Base-by-base conservation (phyloP, 2,113 vertebrate genomes). In the Myodes glareolus region DNA sequence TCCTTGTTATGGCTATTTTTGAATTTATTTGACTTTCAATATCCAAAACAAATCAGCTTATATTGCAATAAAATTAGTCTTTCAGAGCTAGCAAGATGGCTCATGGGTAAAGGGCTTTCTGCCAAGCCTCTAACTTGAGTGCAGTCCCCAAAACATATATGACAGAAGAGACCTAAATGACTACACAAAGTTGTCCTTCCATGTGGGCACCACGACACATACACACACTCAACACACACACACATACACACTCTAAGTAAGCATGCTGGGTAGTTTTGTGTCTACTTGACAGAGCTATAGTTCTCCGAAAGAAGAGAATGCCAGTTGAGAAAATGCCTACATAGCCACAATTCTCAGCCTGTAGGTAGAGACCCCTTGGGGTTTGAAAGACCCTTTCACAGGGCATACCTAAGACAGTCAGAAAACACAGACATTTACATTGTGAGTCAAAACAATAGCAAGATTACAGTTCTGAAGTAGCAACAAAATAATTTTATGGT, bases 1-100 rank as follows among this genome's bases (percentile, higher is more conserved):
- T 89, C 92, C 29, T 67, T 23, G 5, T 50, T 94, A 47, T 76
- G 72, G 12, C 87, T 95, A 33, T 29, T 72, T 93, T 90, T 68
- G 19, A 84, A 94, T 63, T 90, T 89, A 73, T 78, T 93, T 93
- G 63, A 67, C 39, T 47, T 87, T 47, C 50, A 80, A 55, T 68
- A n/a, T 61, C 63, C 78, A n/a, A 68, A 72, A 81, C 77, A 39
- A 61, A 61, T 90, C 61, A 27, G 0, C 73, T 21, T 65, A n/a
- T 63, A 14, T 88, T 75, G 47, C 14, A 5, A 31, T 65, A 63
- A 63, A 63, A 31, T 31, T 65, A 65, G 58, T 7, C 25, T 45
- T 65, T 65, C 39, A 42, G 39, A 45, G 81, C 6, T 42, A 13
- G 81, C n/a, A 42, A 42, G 58, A 65, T 63, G 80, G 81, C 4